These are phyloP conservation scores for Anadara kagoshimensis DNA, from an alignment of 1,140 invertebrate genomes.

Conservation along the genomic window DNA sequence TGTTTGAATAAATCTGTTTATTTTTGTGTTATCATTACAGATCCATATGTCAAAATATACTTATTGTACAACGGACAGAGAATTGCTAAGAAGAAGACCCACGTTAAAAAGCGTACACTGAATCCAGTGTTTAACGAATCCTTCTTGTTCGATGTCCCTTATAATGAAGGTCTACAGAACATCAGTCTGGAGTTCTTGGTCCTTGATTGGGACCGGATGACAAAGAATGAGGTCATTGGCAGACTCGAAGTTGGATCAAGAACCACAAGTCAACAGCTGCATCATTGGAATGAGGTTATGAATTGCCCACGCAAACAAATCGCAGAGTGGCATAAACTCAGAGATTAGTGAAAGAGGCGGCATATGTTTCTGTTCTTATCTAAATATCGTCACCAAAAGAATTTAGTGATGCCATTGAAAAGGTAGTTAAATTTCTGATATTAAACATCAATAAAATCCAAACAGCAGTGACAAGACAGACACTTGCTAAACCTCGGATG, in stretches of 20 bases:
- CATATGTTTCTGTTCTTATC: not conserved
- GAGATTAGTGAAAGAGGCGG: constrained; percentile 77
- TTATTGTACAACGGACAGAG: constrained; percentile 96
- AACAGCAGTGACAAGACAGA: too few relatives aligned
- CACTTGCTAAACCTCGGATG: too few relatives aligned
- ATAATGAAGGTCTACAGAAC: constrained; percentile 88
- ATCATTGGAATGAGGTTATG: constrained; percentile 97
- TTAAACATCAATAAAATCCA: too few relatives aligned
- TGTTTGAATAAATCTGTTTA: not conserved
- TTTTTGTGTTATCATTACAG: constrained; percentile 72
- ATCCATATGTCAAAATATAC: constrained; percentile 95
- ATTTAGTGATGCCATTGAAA: too few relatives aligned
- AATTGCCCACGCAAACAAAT: constrained; percentile 97
- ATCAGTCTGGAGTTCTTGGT: constrained; percentile 94
- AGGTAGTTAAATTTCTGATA: too few relatives aligned
- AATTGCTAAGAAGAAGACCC: constrained; percentile 99
- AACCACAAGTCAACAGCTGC: constrained; percentile 82
- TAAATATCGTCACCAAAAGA: not conserved
- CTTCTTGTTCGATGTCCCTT: constrained; percentile 81
- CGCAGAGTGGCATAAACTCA: constrained; percentile 98
- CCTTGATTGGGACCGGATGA: constrained; percentile 97
- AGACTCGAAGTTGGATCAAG: constrained; percentile 91
- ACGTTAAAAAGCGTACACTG: constrained; percentile 97
- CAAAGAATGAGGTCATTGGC: constrained; percentile 98
- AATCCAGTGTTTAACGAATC: constrained; percentile 99